Conservation (phyloP, 2,113 vertebrate genomes). For the Passer domesticus region DNA sequence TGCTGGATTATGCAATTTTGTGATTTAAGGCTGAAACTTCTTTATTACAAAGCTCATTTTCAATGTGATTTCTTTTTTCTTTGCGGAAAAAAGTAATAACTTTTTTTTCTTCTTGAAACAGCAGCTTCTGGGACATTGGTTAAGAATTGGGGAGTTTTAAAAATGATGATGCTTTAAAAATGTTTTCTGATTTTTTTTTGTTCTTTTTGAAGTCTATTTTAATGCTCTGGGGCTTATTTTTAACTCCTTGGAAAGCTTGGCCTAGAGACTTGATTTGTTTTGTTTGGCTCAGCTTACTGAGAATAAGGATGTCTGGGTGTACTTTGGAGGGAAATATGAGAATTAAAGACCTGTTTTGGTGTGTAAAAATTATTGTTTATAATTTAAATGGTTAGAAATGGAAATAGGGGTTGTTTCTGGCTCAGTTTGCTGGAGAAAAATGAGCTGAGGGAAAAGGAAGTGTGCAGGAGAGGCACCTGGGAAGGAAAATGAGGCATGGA, state of each 20-base stretch:
- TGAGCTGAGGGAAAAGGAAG: not conserved
- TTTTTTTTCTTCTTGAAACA: not conserved
- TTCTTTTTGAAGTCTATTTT: not conserved
- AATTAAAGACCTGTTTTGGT: slow-evolving; percentile 18
- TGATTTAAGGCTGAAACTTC: not conserved
- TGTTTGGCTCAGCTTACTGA: slow-evolving; percentile 14
- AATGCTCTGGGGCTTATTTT: slow-evolving; percentile 12
- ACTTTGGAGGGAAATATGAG: slow-evolving; percentile 15
- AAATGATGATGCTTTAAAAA: not conserved
- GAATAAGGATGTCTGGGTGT: slow-evolving; percentile 9
- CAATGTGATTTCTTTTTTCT: not conserved
- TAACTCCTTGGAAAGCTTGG: not conserved
- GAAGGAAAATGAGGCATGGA: not conserved
- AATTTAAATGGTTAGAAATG: slow-evolving; percentile 21
- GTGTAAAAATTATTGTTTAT: slow-evolving; percentile 2
- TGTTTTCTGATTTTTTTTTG: not conserved
- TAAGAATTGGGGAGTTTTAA: not conserved
- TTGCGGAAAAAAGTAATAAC: not conserved
- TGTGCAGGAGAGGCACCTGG: not conserved
- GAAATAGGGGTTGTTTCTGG: slow-evolving; percentile 22
- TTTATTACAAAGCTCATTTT: not conserved
- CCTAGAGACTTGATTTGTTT: slow-evolving; percentile 12
- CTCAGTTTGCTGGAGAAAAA: not conserved
- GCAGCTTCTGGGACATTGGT: not conserved
- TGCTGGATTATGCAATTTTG: not conserved